Percentiles rank a stretch among this genome's conserved stretches.
Evolutionary conservation across 2,888 invertebrate species (phyloP).

Genomic region (Melanostoma mellinum): DNA sequence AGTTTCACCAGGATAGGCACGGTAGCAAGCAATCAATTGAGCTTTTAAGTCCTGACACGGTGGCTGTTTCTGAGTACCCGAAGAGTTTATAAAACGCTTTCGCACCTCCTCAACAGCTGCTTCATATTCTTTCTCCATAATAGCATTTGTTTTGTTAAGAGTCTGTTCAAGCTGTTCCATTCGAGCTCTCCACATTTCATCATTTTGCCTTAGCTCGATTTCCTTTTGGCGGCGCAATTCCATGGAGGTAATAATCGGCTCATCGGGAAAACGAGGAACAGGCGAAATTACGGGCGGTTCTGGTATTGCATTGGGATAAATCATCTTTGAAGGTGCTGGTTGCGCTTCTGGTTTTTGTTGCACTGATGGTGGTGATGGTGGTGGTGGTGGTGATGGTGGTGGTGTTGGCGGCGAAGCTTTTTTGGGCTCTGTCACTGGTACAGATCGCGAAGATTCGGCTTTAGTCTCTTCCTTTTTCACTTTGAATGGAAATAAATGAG

Average conservation of each 20-base stretch:
- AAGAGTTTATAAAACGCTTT: conserved; percentile 80
- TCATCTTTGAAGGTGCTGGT: conserved; percentile 42
- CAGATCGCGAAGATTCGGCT: conserved; percentile 63
- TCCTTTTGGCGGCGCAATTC: conserved; percentile 84
- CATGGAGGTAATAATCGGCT: conserved; percentile 79
- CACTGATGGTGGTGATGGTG: conserved; percentile 30
- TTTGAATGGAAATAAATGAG: conserved; percentile 8
- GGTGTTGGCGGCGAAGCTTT: conserved; percentile 50
- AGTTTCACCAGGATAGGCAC: conserved; percentile 84
- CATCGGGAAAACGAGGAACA: conserved; percentile 31
- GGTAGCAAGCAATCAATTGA: conserved; percentile 85
- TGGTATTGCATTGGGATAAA: conserved; percentile 56
- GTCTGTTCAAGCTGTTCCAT: conserved; percentile 83
- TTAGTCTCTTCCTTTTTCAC: conserved; percentile 46
- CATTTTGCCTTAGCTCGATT: conserved; percentile 84
- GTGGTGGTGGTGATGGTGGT: conserved; percentile 31
- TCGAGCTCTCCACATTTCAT: conserved; percentile 85
- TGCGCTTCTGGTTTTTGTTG: conserved; percentile 2
- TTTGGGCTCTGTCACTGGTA: conserved; percentile 47
- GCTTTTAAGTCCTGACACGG: conserved; percentile 84
- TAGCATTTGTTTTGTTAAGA: conserved; percentile 84
- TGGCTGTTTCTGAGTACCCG: conserved; percentile 80
- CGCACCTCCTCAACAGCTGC: conserved; percentile 83
- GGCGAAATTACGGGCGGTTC: conserved; percentile 70
- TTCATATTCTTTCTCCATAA: conserved; percentile 84